Evolutionary conservation across 2,888 invertebrate genomes (phyloP), one percentile per base, ranked within the genome.

Genomic region (Lasioglossum calceatum): DNA sequence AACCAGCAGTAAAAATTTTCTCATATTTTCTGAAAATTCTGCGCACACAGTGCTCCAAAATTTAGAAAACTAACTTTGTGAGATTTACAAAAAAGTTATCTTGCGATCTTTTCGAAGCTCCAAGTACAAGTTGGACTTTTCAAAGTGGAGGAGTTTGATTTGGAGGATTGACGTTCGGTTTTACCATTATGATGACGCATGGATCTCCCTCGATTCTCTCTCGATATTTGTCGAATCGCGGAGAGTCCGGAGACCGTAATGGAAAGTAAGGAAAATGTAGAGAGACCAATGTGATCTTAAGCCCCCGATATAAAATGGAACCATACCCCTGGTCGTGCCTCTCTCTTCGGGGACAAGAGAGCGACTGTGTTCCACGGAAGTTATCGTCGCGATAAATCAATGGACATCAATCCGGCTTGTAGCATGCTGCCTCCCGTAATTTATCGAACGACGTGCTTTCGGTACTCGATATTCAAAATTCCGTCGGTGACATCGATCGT

Each of bases 321-420:
- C 79, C 81, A 85, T 87, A 39, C 73, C 50, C 77, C 72, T 67
- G n/a, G 10, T 19, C 81, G 64, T 36, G 4, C 36, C 36, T 8
- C 74, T 44, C 76, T 71, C 73, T 61, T 27, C 73, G 4, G 50
- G 27, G 71, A 70, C 73, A 19, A 14, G 61, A 32, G 79, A 75
- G 79, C 4, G 39, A 58, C n/a, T 81, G 70, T 44, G 72, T 61
- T 2, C 54, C 79, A 36, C 47, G 76, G 80, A 85, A 88, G 84
- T 89, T 87, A 87, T 85, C 82, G 84, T 72, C 58, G 23, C 76
- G 82, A 87, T 89, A 87, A 87, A 87, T 89, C 87, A 79, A 82
- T 47, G 74, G 77, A 72, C 85, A 84, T 89, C 88, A 82, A 87
- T 88, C 87, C 80, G 67, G 74, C 71, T 77, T 64, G 82, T 71